Percentiles rank a stretch among this genome's conserved stretches.
phyloP scores from a whole-genome alignment of 2,113 vertebrate genomes.

The Myodes glareolus region DNA sequence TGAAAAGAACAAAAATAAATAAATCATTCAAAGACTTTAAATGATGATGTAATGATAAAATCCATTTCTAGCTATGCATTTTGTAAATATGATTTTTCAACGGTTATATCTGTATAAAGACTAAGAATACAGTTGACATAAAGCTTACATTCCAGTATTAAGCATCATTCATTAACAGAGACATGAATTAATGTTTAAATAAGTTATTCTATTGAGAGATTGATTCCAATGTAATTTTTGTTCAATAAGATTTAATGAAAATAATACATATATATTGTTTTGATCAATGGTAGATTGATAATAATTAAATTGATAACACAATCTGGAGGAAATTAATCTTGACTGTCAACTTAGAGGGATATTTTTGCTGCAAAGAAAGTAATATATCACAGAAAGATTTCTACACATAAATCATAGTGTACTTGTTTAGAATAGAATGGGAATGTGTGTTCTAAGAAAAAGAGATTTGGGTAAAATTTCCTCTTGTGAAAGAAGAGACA shows the following conservation, averaged over 20 bases:
- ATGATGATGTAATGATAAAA: background rate
- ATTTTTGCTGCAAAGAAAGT: conserved; percentile 50
- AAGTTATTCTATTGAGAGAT: background rate
- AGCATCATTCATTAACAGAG: background rate
- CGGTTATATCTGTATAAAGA: conserved; percentile 32
- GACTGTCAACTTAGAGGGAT: conserved; percentile 15
- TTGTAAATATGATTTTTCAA: conserved; percentile 20
- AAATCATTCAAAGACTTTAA: background rate
- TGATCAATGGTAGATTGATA: conserved; percentile 42
- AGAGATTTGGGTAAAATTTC: background rate
- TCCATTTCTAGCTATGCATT: background rate
- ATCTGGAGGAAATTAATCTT: conserved; percentile 52
- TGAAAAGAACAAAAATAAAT: background rate
- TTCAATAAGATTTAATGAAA: conserved; percentile 18
- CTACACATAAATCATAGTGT: background rate
- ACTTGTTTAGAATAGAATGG: background rate
- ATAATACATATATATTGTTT: conserved; percentile 19
- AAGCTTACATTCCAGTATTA: conserved; percentile 17
- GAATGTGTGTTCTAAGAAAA: conserved; percentile 4
- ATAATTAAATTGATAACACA: conserved; percentile 28
- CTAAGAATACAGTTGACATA: conserved; percentile 2
- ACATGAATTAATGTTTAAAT: conserved; percentile 21
- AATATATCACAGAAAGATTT: conserved; percentile 1
- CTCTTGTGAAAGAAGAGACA: conserved; percentile 42
- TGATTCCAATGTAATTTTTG: conserved; percentile 49